phyloP scores from a whole-genome alignment of 2,888 invertebrate genomes.

The Epinotia bilunana region DNA sequence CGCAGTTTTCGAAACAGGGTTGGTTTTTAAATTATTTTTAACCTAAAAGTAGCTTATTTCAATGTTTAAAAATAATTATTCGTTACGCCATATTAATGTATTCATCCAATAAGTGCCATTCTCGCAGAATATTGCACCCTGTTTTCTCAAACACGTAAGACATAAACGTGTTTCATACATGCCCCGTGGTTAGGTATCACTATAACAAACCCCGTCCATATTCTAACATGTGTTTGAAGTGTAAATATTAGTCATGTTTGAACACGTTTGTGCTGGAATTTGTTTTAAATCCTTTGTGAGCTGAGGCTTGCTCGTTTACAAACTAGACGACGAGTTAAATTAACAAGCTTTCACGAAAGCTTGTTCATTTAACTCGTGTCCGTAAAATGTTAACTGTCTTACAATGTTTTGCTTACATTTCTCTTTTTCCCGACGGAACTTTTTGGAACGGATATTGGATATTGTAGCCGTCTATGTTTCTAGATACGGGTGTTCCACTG shows the following conservation, averaged over 20 bases:
- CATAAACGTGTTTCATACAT: too few species aligned
- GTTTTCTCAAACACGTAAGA: too few species aligned
- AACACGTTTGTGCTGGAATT: not conserved
- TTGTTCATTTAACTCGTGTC: too few species aligned
- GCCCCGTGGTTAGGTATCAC: too few species aligned
- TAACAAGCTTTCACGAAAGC: not conserved
- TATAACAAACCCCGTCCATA: not conserved
- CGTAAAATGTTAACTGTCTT: not conserved
- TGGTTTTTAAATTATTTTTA: too few species aligned
- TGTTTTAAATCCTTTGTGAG: constrained; percentile 10
- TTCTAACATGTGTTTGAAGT: not conserved
- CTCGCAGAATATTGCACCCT: too few species aligned
- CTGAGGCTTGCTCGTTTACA: not conserved
- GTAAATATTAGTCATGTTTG: not conserved
- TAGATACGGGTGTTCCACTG: too few species aligned
- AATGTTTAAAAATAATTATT: too few species aligned
- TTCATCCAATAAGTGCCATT: too few species aligned
- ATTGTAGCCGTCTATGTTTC: not conserved
- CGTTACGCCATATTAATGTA: too few species aligned
- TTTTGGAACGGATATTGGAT: not conserved
- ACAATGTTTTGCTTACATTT: not conserved
- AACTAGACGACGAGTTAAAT: constrained; percentile 1
- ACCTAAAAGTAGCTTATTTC: too few species aligned
- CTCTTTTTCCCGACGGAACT: not conserved
- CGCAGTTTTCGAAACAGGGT: not conserved